These are phyloP conservation scores for Eulemur coronatus DNA, from an alignment of 2,797 vertebrate genomes.

Conservation along the genomic window DNA sequence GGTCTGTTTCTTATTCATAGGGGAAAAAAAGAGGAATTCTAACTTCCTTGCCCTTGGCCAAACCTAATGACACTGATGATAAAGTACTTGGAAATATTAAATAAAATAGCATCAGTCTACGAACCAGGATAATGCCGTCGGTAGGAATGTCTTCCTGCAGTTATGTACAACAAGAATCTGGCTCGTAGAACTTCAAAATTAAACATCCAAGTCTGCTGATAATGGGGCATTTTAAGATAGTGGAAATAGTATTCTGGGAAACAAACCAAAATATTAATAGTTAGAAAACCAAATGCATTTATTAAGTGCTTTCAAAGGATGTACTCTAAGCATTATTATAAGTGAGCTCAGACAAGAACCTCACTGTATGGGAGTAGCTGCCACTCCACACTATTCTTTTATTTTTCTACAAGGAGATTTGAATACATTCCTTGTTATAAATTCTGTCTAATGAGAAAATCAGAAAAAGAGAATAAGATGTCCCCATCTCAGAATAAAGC, in stretches of 20 bases:
- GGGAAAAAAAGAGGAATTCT: not conserved
- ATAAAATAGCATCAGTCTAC: slow-evolving; percentile 20
- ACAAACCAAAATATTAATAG: not conserved
- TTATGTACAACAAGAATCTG: slow-evolving; percentile 10
- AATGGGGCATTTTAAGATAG: slow-evolving; percentile 20
- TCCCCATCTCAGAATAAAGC: not conserved
- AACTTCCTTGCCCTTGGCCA: not conserved
- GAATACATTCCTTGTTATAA: not conserved
- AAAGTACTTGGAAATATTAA: slow-evolving; percentile 23
- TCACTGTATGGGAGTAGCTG: not conserved
- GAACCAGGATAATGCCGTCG: slow-evolving; percentile 1
- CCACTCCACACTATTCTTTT: not conserved
- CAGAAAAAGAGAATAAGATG: not conserved
- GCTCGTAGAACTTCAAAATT: not conserved
- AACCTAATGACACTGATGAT: not conserved
- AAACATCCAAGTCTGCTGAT: slow-evolving; percentile 32
- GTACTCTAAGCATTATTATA: not conserved
- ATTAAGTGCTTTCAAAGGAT: not conserved
- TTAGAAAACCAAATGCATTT: not conserved
- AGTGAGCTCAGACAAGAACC: not conserved
- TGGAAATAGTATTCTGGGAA: slow-evolving; percentile 31
- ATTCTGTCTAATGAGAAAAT: not conserved
- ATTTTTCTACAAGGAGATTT: not conserved
- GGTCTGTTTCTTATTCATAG: not conserved
- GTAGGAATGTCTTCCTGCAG: not conserved